Evolutionary conservation across 2,113 vertebrate genomes (phyloP).

Genomic region (Heloderma charlesbogerti): DNA sequence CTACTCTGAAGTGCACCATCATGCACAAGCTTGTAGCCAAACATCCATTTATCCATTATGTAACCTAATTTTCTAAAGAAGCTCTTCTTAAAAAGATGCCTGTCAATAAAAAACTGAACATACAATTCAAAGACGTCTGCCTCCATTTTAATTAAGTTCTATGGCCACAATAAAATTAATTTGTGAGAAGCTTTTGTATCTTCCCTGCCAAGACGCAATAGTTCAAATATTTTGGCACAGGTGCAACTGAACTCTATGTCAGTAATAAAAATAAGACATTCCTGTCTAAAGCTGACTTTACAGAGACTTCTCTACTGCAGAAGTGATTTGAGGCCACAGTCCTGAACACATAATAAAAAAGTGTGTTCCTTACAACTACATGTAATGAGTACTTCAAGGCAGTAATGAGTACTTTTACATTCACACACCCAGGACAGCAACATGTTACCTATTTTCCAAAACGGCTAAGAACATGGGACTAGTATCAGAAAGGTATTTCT

Average conservation of each 20-base stretch:
- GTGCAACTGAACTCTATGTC: constrained; percentile 44
- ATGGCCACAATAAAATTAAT: constrained; percentile 51
- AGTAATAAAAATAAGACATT: constrained; percentile 39
- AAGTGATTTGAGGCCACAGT: constrained; percentile 6
- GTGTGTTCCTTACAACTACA: neutral
- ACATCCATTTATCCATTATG: constrained; percentile 2
- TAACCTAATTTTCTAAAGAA: neutral
- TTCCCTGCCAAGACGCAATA: constrained; percentile 48
- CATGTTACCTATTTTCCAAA: neutral
- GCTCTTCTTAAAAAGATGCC: neutral
- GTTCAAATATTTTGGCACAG: constrained; percentile 18
- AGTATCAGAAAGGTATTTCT: neutral
- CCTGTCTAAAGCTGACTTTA: constrained; percentile 4
- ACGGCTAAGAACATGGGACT: neutral
- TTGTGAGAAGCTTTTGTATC: constrained; percentile 37
- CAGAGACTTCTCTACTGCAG: neutral
- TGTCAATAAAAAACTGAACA: neutral
- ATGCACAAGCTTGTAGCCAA: neutral
- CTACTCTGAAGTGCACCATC: neutral
- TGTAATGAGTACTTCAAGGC: neutral
- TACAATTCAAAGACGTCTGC: neutral
- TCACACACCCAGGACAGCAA: neutral
- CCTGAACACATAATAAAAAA: neutral
- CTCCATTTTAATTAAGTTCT: constrained; percentile 30
- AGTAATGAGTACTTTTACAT: neutral